Conservation (phyloP, 1,140 invertebrate species). For the Tetragnatha versicolor region DNA sequence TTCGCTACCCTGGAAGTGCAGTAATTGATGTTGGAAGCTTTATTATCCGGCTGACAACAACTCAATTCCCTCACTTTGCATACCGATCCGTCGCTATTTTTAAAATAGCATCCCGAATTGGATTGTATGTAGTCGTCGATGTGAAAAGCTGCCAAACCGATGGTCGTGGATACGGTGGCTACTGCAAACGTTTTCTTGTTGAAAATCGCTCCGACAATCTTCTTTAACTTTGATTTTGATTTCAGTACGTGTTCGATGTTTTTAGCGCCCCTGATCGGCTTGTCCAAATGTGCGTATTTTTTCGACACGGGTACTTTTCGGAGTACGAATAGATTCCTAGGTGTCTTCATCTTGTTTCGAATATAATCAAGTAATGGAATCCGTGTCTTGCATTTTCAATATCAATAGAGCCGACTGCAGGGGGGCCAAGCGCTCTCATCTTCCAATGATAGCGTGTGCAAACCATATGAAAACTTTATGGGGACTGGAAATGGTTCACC, state of each 20-base stretch:
- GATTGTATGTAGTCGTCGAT: slow-evolving; percentile 1
- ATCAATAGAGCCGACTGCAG: neutral
- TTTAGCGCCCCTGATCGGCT: neutral
- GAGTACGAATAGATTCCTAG: neutral
- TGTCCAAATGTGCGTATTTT: neutral
- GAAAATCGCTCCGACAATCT: neutral
- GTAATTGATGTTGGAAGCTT: neutral
- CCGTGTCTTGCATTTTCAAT: neutral
- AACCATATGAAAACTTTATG: neutral
- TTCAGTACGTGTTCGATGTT: neutral
- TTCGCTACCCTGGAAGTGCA: neutral
- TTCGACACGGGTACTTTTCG: no score
- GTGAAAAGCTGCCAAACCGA: neutral
- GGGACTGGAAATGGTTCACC: neutral
- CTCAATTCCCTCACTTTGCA: slow-evolving; percentile 19
- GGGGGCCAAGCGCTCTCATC: neutral
- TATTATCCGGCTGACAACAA: neutral
- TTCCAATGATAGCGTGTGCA: neutral
- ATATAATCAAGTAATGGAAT: neutral
- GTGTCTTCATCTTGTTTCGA: neutral
- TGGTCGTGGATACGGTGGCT: neutral
- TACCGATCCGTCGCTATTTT: neutral
- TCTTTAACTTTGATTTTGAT: neutral
- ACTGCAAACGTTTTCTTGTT: neutral
- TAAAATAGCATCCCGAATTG: slow-evolving; percentile 29